Conservation (phyloP, 2,113 vertebrate genomes). For the Marmota monax region DNA sequence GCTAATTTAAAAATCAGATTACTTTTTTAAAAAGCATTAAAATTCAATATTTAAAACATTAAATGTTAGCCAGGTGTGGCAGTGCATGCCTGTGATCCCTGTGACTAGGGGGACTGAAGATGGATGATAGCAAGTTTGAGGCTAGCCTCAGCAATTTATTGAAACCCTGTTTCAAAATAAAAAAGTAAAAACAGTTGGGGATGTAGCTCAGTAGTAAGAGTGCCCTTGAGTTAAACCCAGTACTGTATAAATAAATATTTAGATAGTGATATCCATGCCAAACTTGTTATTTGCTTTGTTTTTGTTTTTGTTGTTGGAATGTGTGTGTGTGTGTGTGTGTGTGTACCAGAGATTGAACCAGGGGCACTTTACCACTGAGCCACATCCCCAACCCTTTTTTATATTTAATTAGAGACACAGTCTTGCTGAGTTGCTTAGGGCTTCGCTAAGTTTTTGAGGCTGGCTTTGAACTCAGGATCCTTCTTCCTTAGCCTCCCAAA, state of each 20-base stretch:
- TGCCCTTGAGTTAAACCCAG: background rate
- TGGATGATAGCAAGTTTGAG: background rate
- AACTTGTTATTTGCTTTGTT: background rate
- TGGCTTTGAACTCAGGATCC: no score
- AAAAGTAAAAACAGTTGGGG: background rate
- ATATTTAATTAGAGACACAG: no score
- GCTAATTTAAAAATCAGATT: constrained; percentile 14
- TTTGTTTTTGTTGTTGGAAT: no score
- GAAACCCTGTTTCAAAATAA: background rate
- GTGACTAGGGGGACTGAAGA: background rate
- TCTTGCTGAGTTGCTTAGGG: no score
- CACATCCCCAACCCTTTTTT: no score
- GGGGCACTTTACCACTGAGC: no score
- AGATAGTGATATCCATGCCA: background rate
- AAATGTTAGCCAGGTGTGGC: background rate
- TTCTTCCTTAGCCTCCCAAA: no score
- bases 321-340: no score
- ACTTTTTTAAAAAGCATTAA: background rate
- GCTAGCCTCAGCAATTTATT: background rate
- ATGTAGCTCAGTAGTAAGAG: background rate
- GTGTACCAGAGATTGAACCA: no score
- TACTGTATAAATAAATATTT: background rate
- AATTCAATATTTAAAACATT: background rate
- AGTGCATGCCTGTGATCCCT: background rate
- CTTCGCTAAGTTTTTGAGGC: no score